A percentile compares a stretch with the other conserved stretches of the same genome.
Conservation (phyloP, 1,140 invertebrate genomes). For the Rhysida immarginata region DNA sequence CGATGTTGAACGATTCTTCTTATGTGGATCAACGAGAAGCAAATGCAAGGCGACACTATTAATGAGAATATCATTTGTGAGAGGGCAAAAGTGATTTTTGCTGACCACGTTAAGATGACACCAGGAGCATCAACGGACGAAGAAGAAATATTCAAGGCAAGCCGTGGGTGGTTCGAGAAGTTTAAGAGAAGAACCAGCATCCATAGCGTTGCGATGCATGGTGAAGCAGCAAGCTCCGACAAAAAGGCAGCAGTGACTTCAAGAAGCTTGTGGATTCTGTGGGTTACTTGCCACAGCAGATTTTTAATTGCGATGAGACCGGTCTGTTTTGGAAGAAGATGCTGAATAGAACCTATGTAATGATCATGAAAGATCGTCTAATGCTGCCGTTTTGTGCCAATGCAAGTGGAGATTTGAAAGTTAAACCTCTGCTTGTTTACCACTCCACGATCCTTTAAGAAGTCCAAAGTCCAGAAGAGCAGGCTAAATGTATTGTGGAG, state of each 20-base stretch:
- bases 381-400: conserved; percentile 11
- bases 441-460: conserved; percentile 8
- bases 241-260: conserved; percentile 3
- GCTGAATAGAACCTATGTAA: conserved; percentile 15
- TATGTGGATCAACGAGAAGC: conserved; percentile 12
- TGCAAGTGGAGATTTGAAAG: conserved; percentile 14
- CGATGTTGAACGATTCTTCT: conserved; percentile 6
- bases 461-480: conserved; percentile 9
- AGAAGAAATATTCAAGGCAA: conserved; percentile 7
- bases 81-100: conserved; percentile 5
- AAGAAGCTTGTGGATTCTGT: background rate
- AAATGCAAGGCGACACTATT: conserved; percentile 9
- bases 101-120: background rate
- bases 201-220: conserved; percentile 6
- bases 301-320: conserved; percentile 20
- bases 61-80: conserved; percentile 11
- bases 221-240: conserved; percentile 5
- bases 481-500: conserved; percentile 11
- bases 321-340: conserved; percentile 22
- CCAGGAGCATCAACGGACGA: conserved; percentile 6
- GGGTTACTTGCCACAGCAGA: conserved; percentile 4
- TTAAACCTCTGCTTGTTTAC: conserved; percentile 16
- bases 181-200: conserved; percentile 9
- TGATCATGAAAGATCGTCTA: conserved; percentile 6
- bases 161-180: conserved; percentile 8